Base-by-base conservation (phyloP, 2,113 vertebrate genomes). In the Neotoma lepida region DNA sequence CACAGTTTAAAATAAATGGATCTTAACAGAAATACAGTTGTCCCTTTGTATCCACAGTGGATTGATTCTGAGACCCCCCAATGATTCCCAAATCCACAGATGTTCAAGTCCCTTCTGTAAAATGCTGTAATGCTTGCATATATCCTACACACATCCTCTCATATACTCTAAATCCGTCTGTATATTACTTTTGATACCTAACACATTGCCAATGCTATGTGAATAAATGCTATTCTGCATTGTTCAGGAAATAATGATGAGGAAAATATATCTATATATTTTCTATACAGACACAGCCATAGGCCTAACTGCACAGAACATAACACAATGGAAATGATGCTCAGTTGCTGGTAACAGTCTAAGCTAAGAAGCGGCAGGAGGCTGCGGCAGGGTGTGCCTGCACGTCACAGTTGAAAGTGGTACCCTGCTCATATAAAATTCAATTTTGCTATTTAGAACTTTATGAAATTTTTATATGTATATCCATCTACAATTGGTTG, bases 1-100 rank as follows among this genome's bases (percentile, higher is more conserved):
- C 39, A 39, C 63, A 81, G 87, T 96, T 94, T 96, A 89, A 97
- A 96, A 89, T 95, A 95, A 96, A 86, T 94, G 39, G n/a, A 88
- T 95, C 81, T 95, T 91, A 54, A 85, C 88, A 90, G 39, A 96
- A 96, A 90, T 86, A 84, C 26, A 66, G 54, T 71, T 39, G 41
- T 86, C 44, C 82, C 20, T 54, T 64, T 8, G 9, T 51, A 77
- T 66, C 26, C 71, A 71, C 20, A 35, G 9, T 3, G 6, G 5
- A 41, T 41, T 86, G 81, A 44, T 24, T 35, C 39, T 41, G n/a
- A 44, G 71, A 78, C 39, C 49, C 51, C 74, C 61, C 4, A 7
- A 66, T 70, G 64, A 80, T 26, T 71, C 51, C 64, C 12, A 54
- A 87, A 51, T 51, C 82, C 51, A 22, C 73, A 90, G 88, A 70